These are phyloP conservation scores for Lagenorhynchus albirostris DNA, from an alignment of 2,113 vertebrate genomes.

Conservation along the genomic window DNA sequence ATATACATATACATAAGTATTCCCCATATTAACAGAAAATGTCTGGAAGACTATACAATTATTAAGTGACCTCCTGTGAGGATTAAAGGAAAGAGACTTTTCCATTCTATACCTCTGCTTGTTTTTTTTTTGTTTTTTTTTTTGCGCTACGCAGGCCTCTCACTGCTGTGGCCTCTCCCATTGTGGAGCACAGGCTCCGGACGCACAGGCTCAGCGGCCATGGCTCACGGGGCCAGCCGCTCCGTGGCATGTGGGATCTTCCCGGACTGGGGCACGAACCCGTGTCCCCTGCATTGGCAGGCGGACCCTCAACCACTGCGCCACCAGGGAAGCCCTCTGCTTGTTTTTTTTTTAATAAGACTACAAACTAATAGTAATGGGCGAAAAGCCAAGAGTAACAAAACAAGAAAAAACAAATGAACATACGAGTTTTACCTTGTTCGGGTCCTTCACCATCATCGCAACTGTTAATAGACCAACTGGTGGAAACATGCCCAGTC, in stretches of 20 bases:
- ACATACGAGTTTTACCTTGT: slow-evolving; percentile 81
- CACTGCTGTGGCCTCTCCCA: no score
- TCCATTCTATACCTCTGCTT: background rate
- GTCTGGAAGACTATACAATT: background rate
- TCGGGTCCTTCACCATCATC: slow-evolving; percentile 84
- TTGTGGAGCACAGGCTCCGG: no score
- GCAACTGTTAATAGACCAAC: slow-evolving; percentile 93
- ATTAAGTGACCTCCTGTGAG: background rate
- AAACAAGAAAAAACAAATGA: background rate
- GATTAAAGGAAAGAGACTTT: background rate
- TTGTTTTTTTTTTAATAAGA: background rate
- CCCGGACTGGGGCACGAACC: no score
- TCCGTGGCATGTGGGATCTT: no score
- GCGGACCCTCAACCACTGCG: no score
- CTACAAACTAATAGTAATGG: background rate
- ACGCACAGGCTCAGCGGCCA: no score
- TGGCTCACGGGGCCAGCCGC: no score
- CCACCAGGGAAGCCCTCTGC: background rate
- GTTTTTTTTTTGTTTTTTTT: background rate
- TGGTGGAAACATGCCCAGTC: slow-evolving; percentile 95
- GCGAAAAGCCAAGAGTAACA: background rate
- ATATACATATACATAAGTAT: background rate
- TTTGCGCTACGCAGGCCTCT: no score
- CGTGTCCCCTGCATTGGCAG: no score
- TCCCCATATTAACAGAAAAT: background rate